phyloP scores from a whole-genome alignment of 2,113 vertebrate genomes.

The Caretta caretta region DNA sequence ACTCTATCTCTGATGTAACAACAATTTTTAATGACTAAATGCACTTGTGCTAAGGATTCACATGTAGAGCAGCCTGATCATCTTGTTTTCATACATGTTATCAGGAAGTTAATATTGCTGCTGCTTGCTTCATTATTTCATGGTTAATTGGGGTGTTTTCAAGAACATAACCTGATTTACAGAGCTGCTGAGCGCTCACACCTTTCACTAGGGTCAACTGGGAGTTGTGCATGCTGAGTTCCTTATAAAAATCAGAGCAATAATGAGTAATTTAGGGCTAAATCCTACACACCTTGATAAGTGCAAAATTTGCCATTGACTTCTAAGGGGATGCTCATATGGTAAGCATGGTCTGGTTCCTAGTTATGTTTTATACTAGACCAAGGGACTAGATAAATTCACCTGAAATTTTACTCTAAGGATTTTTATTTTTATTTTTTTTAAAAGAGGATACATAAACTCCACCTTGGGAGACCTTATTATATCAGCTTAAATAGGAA shows the following conservation, averaged over 20 bases:
- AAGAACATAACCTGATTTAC: neutral
- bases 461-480: neutral
- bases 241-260: conserved; percentile 8
- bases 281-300: neutral
- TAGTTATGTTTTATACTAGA: conserved; percentile 4
- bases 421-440: neutral
- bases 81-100: conserved; percentile 28
- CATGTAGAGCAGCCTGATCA: conserved; percentile 37
- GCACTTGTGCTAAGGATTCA: conserved; percentile 30
- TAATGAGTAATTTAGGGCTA: neutral
- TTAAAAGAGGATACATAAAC: neutral
- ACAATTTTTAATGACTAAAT: conserved; percentile 48
- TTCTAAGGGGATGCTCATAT: neutral
- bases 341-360: neutral
- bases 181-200: conserved; percentile 21
- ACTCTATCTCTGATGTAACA: conserved; percentile 2
- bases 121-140: conserved; percentile 25
- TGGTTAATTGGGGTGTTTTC: neutral
- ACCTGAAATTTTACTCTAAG: neutral
- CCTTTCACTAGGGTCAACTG: neutral
- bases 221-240: neutral
- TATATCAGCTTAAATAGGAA: conserved; percentile 1
- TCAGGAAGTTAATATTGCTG: conserved; percentile 8
- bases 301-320: neutral
- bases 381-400: neutral